These are phyloP conservation scores for Mythimna vitellina DNA, from an alignment of 2,888 invertebrate species.

Conservation along the genomic window DNA sequence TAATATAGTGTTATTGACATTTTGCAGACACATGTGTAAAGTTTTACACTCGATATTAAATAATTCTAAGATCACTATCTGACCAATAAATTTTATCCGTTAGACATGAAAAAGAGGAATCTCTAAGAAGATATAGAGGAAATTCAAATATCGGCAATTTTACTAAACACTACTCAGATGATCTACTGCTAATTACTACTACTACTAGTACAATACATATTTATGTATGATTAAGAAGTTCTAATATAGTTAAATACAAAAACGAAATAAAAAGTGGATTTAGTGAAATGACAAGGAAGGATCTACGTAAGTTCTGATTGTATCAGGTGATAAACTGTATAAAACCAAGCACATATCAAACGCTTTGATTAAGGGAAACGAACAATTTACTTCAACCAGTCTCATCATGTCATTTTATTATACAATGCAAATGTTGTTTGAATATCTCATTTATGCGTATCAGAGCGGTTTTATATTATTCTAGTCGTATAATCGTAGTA, in stretches of 20 bases:
- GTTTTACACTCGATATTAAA: background rate
- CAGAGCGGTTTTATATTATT: background rate
- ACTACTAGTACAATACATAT: background rate
- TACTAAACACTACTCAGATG: background rate
- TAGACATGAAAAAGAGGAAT: background rate
- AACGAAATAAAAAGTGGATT: background rate
- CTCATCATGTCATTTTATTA: conserved; percentile 6
- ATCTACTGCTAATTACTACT: no score
- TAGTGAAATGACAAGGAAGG: no score
- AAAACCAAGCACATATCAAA: conserved; percentile 1
- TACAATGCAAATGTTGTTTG: conserved; percentile 15
- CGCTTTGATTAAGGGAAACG: conserved; percentile 23
- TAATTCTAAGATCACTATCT: background rate
- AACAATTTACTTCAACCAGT: conserved; percentile 22
- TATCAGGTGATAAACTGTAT: background rate
- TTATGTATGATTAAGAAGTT: background rate
- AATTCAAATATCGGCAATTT: background rate
- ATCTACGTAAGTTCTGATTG: background rate
- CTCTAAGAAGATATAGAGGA: background rate
- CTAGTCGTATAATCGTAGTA: background rate
- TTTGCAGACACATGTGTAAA: conserved; percentile 24
- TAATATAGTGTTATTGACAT: conserved; percentile 27
- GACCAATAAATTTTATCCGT: background rate
- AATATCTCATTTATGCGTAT: conserved; percentile 7
- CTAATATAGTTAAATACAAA: background rate